Base-by-base conservation (phyloP, 2,797 vertebrate species). In the Sphenodon punctatus region DNA sequence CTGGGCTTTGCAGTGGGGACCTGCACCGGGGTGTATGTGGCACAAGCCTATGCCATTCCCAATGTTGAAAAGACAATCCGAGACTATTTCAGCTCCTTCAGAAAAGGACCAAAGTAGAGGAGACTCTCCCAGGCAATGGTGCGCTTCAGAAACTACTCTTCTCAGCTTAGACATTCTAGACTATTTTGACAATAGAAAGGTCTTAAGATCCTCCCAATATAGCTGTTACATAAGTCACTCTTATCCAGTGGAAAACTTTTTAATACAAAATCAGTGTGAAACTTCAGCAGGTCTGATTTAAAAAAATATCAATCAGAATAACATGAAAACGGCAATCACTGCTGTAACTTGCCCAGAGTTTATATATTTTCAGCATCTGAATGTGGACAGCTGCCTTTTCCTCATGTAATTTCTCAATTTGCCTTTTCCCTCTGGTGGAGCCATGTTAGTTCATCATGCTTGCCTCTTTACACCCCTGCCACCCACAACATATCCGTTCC, bases 1-100 rank as follows among this genome's bases (percentile, higher is more conserved):
- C 67, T 98, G 84, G 99, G 98, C 16, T 95, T 99, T 71, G 90
- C 97, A n/a, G 93, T 97, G 58, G 99, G 99, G 73, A 97, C 97
- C 25, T 94, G 96, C 92, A 97, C 97, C 0, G 99, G 99, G 65
- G 95, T 99, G 27, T 99, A 98, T 0, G 96, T 95, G 0, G 98
- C 97, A 77, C 99, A 99, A 91, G 96, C 88, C 77, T 99, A 98
- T 67, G 89, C 96, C 1, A 86, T 99, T 32, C 98, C 98, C 85
- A 97, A 98, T 61, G 92, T 99, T 5, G 98, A 99, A 93, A 96
- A 96, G 94, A 97, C 97, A 1, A 19, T 98, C 61, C 98, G 95
- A 91, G 97, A 97, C 55, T 99, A 95, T 63, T 80, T 98, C 66
- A 95, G 46, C 65, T 95, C 88, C 2, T 86, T 97, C 55, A 97